These are phyloP conservation scores for Dendroctonus valens DNA, from an alignment of 1,140 invertebrate genomes.

Conservation along the genomic window DNA sequence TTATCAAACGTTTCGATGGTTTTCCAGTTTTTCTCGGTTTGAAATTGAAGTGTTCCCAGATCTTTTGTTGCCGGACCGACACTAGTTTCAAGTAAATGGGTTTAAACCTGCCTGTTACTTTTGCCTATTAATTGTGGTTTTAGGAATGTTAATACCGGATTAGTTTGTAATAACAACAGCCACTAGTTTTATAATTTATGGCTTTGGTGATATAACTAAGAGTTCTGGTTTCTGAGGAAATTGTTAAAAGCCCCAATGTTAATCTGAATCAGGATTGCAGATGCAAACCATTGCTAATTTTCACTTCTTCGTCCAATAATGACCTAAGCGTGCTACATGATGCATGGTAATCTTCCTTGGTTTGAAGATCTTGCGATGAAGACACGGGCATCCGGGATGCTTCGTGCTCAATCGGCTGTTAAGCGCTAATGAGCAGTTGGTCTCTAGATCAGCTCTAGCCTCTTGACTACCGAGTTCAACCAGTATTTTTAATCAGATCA, in stretches of 20 bases:
- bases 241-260: too few species aligned
- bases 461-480: slow-evolving; percentile 17
- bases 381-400: slow-evolving; percentile 23
- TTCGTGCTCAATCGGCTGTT: slow-evolving; percentile 21
- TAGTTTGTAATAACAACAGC: too few species aligned
- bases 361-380: slow-evolving; percentile 16
- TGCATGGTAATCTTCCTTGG: slow-evolving; percentile 24
- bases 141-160: too few species aligned
- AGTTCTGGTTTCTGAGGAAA: too few species aligned
- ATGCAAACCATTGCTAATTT: slow-evolving; percentile 14
- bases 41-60: too few species aligned
- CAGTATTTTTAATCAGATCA: slow-evolving; percentile 11
- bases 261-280: slow-evolving; percentile 1
- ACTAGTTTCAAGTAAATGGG: too few species aligned
- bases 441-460: slow-evolving; percentile 5
- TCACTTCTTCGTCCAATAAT: slow-evolving; percentile 22
- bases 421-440: slow-evolving; percentile 18
- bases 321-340: slow-evolving; percentile 24
- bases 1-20: neutral
- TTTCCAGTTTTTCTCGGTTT: too few species aligned
- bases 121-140: too few species aligned
- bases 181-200: too few species aligned
- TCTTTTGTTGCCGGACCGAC: too few species aligned
- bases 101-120: too few species aligned
- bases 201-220: too few species aligned